Conservation (phyloP, 2,888 invertebrate genomes). For the Pristionchus entomophagus region DNA sequence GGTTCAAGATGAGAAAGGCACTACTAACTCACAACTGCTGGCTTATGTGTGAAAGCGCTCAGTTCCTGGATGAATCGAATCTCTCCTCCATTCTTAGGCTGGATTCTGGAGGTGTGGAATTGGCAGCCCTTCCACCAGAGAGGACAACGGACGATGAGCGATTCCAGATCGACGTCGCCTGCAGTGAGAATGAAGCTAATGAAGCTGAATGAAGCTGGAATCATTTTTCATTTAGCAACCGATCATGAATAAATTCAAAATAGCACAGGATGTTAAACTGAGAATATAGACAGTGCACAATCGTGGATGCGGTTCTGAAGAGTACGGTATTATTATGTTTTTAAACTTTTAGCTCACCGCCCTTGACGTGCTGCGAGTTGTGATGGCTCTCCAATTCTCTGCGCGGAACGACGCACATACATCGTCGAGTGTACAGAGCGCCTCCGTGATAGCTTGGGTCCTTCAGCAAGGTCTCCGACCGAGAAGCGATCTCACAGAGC, state of each 20-base stretch:
- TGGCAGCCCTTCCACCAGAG: not conserved
- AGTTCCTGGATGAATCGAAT: constrained; percentile 27
- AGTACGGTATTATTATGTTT: too few relatives aligned
- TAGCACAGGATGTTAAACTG: too few relatives aligned
- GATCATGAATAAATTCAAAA: too few relatives aligned
- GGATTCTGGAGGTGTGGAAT: not conserved
- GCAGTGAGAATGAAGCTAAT: too few relatives aligned
- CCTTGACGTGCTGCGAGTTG: not conserved
- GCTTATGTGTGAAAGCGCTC: not conserved
- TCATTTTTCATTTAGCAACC: too few relatives aligned
- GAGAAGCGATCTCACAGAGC: too few relatives aligned
- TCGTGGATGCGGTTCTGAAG: too few relatives aligned
- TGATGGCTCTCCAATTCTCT: not conserved
- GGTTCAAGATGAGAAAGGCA: too few relatives aligned
- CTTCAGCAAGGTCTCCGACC: too few relatives aligned
- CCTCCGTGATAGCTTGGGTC: too few relatives aligned
- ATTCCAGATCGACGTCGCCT: constrained; percentile 25
- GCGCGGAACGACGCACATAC: not conserved
- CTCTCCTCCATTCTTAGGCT: not conserved
- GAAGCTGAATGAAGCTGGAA: not conserved
- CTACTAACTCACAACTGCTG: not conserved
- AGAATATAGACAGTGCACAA: too few relatives aligned
- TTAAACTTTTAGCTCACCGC: too few relatives aligned
- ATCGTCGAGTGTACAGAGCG: constrained; percentile 2
- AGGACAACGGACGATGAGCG: constrained; percentile 32